Percentiles rank a stretch among this genome's conserved stretches.
phyloP scores from a whole-genome alignment of 2,797 vertebrate species.

The Pipistrellus kuhlii region DNA sequence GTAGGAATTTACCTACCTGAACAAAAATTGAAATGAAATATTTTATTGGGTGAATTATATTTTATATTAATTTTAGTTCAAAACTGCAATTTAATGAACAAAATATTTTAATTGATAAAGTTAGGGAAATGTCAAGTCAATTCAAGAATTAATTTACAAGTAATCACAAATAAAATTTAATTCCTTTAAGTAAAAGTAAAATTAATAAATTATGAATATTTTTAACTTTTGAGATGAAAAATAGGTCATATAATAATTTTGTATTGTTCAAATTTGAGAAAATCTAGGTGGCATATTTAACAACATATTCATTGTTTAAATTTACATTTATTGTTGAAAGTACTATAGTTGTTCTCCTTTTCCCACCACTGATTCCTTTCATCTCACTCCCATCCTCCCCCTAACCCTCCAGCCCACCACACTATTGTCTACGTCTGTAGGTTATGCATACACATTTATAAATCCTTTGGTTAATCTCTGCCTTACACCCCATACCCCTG shows the following conservation, averaged over 20 bases:
- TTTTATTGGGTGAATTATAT: background rate
- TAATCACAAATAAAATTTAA: background rate
- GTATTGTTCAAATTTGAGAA: background rate
- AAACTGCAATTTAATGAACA: slow-evolving; percentile 12
- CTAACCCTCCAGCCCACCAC: too few species aligned
- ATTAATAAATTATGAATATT: background rate
- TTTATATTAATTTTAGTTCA: background rate
- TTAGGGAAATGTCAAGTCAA: background rate
- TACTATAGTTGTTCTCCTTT: too few species aligned
- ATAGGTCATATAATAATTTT: background rate
- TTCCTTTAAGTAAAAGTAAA: background rate
- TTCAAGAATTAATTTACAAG: background rate
- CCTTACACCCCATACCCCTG: too few species aligned
- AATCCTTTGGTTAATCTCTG: too few species aligned
- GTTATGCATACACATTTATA: too few species aligned
- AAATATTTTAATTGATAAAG: background rate
- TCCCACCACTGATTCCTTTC: too few species aligned
- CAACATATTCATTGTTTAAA: background rate
- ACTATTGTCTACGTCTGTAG: too few species aligned
- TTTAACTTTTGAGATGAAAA: background rate
- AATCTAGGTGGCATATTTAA: background rate
- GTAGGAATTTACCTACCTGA: background rate
- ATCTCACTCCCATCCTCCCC: too few species aligned
- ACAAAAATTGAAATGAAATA: slow-evolving; percentile 5
- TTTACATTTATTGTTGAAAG: too few species aligned